phyloP scores from a whole-genome alignment of 2,797 vertebrate species.

The Lateolabrax maculatus region DNA sequence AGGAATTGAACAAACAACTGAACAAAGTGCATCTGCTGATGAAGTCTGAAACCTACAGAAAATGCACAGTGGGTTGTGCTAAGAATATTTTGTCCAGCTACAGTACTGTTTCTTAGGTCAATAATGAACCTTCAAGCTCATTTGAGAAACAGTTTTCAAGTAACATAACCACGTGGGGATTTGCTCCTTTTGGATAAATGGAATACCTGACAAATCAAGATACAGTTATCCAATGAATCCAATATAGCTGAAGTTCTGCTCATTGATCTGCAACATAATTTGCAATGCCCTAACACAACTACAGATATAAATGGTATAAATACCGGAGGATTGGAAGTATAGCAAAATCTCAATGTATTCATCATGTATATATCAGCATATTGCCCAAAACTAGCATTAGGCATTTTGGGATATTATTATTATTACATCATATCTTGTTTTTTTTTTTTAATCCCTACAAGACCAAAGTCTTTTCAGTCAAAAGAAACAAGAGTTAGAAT shows the following conservation, averaged over 20 bases:
- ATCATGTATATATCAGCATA: constrained; percentile 1
- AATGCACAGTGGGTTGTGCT: too few species aligned
- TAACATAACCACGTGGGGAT: too few species aligned
- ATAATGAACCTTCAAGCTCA: too few species aligned
- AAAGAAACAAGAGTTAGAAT: neutral
- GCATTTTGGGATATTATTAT: too few species aligned
- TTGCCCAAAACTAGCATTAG: neutral
- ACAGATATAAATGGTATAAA: neutral
- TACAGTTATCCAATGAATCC: neutral
- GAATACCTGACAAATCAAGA: neutral
- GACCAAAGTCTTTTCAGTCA: neutral
- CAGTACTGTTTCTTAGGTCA: too few species aligned
- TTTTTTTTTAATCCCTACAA: neutral
- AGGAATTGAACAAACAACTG: neutral
- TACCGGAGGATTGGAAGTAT: neutral
- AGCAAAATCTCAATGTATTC: neutral
- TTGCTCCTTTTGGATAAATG: too few species aligned
- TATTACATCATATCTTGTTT: neutral
- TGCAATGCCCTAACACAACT: neutral
- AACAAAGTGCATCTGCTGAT: neutral
- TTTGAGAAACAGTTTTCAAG: too few species aligned
- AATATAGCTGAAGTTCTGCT: too few species aligned
- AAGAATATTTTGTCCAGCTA: neutral
- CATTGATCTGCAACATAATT: too few species aligned
- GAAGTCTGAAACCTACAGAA: neutral